Percentiles rank a stretch among this genome's conserved stretches.
phyloP scores from a whole-genome alignment of 2,113 vertebrate species.

The Machaerirhynchus nigripectus region DNA sequence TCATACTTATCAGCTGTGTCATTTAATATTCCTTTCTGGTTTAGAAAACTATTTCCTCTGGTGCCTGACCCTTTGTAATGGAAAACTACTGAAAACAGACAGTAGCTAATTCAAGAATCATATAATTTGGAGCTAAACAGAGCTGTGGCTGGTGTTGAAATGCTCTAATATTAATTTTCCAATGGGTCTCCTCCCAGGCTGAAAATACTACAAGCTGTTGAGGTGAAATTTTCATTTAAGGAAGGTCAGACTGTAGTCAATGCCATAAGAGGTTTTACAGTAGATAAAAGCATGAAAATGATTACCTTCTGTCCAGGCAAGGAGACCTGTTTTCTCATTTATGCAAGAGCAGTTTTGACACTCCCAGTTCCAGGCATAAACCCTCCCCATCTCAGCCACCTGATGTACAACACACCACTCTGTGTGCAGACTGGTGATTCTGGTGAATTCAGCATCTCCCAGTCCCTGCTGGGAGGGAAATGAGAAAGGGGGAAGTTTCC shows the following conservation, averaged over 20 bases:
- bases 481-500: neutral
- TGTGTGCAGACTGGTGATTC: fast-evolving
- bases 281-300: neutral
- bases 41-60: constrained; percentile 62
- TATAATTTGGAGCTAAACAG: constrained; percentile 56
- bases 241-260: neutral
- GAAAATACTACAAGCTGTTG: neutral
- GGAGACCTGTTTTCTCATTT: neutral
- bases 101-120: constrained; percentile 48
- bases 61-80: constrained; percentile 54
- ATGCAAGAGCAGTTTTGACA: neutral
- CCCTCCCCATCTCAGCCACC: neutral
- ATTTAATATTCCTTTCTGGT: constrained; percentile 64
- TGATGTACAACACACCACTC: fast-evolving
- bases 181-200: neutral
- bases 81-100: constrained; percentile 54
- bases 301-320: neutral
- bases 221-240: constrained; percentile 2
- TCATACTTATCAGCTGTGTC: constrained; percentile 52
- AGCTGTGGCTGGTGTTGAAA: neutral
- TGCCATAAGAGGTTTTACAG: neutral
- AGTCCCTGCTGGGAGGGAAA: neutral
- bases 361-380: neutral
- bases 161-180: neutral
- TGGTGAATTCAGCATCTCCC: neutral